Percentiles rank a stretch among this genome's conserved stretches.
These are phyloP conservation scores for Agrypnus murinus DNA, from an alignment of 2,888 invertebrate genomes.

Conservation along the genomic window DNA sequence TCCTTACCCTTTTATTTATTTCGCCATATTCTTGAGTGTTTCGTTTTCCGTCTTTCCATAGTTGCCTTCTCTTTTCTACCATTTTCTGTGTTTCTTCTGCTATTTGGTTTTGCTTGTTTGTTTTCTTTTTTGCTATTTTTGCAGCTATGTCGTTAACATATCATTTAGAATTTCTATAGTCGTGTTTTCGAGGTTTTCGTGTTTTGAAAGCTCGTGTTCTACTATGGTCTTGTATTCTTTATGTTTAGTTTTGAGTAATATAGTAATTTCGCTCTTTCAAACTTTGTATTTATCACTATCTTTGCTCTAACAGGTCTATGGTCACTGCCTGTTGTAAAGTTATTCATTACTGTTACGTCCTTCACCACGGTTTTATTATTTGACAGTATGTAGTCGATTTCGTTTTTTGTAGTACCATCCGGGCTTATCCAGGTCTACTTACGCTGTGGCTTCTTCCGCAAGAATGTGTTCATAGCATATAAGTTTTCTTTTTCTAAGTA, in stretches of 20 bases:
- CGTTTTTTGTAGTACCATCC: not conserved
- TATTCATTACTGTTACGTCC: constrained; percentile 1
- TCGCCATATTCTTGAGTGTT: not conserved
- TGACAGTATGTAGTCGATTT: not conserved
- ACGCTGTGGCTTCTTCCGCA: not conserved
- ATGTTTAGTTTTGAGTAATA: no score
- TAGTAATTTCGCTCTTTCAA: no score
- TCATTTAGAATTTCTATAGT: no score
- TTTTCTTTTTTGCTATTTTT: no score
- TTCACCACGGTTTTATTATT: not conserved
- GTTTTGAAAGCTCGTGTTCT: no score
- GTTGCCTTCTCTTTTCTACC: no score
- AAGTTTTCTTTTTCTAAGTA: constrained; percentile 10
- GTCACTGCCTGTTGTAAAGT: constrained; percentile 1
- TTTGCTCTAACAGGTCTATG: not conserved
- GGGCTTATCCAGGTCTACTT: constrained; percentile 1
- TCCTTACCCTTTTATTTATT: no score
- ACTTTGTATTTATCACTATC: not conserved
- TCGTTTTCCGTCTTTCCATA: constrained; percentile 8
- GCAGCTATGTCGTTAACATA: no score
- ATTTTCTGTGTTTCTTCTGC: no score
- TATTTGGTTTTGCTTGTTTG: no score
- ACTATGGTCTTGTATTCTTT: no score
- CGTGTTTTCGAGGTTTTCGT: no score
- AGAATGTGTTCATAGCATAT: constrained; percentile 9